Evolutionary conservation across 1,140 invertebrate genomes (phyloP).

Genomic region (Lepidotrigona ventralis): DNA sequence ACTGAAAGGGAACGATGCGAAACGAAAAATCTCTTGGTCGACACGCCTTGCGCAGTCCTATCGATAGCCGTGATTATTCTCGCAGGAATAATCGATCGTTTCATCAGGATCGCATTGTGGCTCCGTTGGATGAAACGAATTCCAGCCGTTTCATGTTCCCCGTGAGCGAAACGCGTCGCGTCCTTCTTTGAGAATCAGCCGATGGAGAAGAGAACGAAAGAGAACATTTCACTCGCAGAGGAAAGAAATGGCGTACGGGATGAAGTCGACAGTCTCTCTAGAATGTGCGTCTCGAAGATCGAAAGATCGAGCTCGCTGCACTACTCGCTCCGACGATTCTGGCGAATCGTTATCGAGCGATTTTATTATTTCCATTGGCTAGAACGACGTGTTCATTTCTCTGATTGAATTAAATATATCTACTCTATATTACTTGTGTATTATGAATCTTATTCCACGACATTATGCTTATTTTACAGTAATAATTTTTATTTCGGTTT

Average conservation of each 20-base stretch:
- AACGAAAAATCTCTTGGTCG: neutral
- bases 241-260: neutral
- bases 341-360: constrained; percentile 2
- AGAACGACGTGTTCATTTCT: neutral
- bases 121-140: constrained; percentile 31
- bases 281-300: neutral
- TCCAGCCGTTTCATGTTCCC: constrained; percentile 28
- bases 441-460: too few species aligned
- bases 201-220: neutral
- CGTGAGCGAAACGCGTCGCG: constrained; percentile 2
- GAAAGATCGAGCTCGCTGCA: neutral
- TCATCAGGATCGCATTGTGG: constrained; percentile 44
- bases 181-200: constrained; percentile 22
- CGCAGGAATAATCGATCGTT: constrained; percentile 59
- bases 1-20: neutral
- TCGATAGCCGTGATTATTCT: constrained; percentile 50
- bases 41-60: constrained; percentile 34
- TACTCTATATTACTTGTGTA: neutral
- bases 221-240: neutral
- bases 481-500: too few species aligned
- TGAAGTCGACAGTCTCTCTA: neutral
- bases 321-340: neutral
- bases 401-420: neutral
- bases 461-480: too few species aligned
- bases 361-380: neutral